These are phyloP conservation scores for Drosophila pallidifrons DNA, from an alignment of 1,140 invertebrate genomes.

Conservation along the genomic window DNA sequence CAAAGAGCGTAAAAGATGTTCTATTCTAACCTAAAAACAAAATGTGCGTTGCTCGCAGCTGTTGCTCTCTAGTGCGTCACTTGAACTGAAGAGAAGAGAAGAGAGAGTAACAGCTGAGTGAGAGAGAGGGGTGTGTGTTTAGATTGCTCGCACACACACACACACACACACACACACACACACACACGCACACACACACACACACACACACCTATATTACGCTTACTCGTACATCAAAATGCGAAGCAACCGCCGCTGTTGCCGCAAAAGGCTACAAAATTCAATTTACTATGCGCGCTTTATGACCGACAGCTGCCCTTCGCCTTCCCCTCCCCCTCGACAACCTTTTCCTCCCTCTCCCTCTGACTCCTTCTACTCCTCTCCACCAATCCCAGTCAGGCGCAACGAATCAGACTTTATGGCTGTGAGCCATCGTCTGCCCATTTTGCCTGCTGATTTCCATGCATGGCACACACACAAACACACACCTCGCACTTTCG, in stretches of 20 bases:
- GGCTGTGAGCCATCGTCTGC: conserved; percentile 38
- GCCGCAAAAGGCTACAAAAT: conserved; percentile 81
- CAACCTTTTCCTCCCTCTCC: too few relatives aligned
- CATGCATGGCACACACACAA: conserved; percentile 42
- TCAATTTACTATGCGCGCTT: conserved; percentile 82
- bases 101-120: not conserved
- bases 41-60: conserved; percentile 40
- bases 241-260: conserved; percentile 27
- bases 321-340: not conserved
- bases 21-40: conserved; percentile 31
- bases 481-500: not conserved
- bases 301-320: conserved; percentile 66
- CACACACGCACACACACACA: conserved; percentile 5
- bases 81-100: not conserved
- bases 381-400: conserved; percentile 39
- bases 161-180: conserved; percentile 19
- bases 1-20: conserved; percentile 40
- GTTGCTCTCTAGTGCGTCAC: conserved; percentile 40
- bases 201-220: conserved; percentile 32
- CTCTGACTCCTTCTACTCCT: too few relatives aligned
- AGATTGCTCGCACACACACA: conserved; percentile 8
- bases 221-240: conserved; percentile 41
- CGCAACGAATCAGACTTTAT: conserved; percentile 60
- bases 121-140: not conserved
- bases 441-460: conserved; percentile 42